Percentiles rank a stretch among this genome's conserved stretches.
Conservation (phyloP, 2,888 invertebrate genomes). For the Agapostemon virescens region DNA sequence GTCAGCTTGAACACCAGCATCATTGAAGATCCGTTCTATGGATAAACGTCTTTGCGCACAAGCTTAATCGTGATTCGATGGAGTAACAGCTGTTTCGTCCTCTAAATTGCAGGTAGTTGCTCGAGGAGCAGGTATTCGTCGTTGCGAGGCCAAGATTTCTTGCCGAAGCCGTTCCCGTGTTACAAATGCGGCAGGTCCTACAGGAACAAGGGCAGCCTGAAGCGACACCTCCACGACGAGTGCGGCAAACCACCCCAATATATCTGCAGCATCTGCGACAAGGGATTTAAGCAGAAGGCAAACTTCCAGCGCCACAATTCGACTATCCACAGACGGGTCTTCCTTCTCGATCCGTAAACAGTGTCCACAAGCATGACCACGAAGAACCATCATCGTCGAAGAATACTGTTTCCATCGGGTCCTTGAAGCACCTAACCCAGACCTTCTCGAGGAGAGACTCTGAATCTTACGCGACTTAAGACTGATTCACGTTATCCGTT, state of each 20-base stretch:
- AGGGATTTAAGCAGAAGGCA: constrained; percentile 85
- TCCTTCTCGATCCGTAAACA: constrained; percentile 30
- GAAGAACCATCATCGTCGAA: constrained; percentile 14
- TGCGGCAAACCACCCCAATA: constrained; percentile 87
- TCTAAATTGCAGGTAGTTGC: constrained; percentile 68
- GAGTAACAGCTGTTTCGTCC: constrained; percentile 60
- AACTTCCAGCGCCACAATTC: constrained; percentile 77
- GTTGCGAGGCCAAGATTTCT: constrained; percentile 37
- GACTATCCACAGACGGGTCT: constrained; percentile 68
- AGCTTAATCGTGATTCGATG: constrained; percentile 15
- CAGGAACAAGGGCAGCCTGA: constrained; percentile 86
- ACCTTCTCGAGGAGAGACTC: constrained; percentile 4
- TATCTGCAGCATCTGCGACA: constrained; percentile 86
- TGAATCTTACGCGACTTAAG: neutral
- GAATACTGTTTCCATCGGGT: neutral
- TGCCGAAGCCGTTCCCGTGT: constrained; percentile 71
- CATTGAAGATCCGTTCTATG: constrained; percentile 42
- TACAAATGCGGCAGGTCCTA: constrained; percentile 74
- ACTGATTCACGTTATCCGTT: constrained; percentile 15
- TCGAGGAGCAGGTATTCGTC: constrained; percentile 35
- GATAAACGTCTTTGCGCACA: constrained; percentile 17
- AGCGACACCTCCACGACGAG: constrained; percentile 89
- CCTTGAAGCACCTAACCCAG: constrained; percentile 5
- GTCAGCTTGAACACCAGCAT: constrained; percentile 10
- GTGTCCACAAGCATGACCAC: neutral